phyloP scores from a whole-genome alignment of 2,113 vertebrate genomes.

The Diadophis punctatus region DNA sequence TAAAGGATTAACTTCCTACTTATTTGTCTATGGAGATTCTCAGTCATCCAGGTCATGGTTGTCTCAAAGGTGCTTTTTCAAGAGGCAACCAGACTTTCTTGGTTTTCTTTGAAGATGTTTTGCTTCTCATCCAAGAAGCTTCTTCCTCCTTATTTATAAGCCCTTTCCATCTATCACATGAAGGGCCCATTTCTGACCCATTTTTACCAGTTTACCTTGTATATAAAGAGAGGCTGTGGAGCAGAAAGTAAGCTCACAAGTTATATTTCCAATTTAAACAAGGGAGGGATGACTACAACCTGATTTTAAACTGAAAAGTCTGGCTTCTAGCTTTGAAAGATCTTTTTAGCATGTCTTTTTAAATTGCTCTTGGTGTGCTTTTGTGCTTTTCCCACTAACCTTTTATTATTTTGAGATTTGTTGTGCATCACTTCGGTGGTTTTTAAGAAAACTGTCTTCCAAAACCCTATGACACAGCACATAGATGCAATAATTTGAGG shows the following conservation, averaged over 20 bases:
- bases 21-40: not conserved
- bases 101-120: too few species aligned
- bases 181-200: constrained; percentile 33
- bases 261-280: constrained; percentile 29
- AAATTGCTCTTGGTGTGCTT: not conserved
- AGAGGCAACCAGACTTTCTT: too few species aligned
- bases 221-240: constrained; percentile 19
- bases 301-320: not conserved
- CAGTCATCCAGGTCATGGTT: too few species aligned
- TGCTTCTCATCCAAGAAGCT: too few species aligned
- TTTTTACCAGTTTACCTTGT: constrained; percentile 41
- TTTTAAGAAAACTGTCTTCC: not conserved
- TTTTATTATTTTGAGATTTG: not conserved
- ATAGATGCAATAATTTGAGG: not conserved
- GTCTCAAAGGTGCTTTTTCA: too few species aligned
- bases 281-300: not conserved
- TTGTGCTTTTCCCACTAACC: not conserved
- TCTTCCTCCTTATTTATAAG: rapidly evolving
- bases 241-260: constrained; percentile 37
- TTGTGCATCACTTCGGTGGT: not conserved
- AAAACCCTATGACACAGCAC: not conserved
- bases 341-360: not conserved
- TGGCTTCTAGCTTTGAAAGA: not conserved
- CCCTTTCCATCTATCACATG: constrained; percentile 11
- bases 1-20: not conserved